These are phyloP conservation scores for Idaea dimidiata DNA, from an alignment of 2,888 invertebrate species.

Conservation along the genomic window DNA sequence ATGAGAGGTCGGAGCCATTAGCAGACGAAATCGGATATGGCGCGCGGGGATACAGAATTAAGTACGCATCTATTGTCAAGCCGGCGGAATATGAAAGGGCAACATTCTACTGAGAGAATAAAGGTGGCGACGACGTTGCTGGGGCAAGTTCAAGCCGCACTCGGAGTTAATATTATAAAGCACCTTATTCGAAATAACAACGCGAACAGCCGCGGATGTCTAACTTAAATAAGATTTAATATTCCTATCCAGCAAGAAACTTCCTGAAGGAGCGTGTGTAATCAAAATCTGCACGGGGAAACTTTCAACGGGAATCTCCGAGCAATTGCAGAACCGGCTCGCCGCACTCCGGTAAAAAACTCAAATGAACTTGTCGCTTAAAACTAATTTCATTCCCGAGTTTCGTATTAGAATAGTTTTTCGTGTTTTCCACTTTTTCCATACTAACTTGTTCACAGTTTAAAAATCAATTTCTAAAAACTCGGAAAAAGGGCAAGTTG, in stretches of 20 bases:
- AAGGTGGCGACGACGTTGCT: slow-evolving; percentile 59
- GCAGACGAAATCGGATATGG: slow-evolving; percentile 39
- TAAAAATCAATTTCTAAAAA: slow-evolving; percentile 76
- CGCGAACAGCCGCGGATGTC: slow-evolving; percentile 71
- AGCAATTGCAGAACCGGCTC: slow-evolving; percentile 69
- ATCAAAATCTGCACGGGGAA: slow-evolving; percentile 77
- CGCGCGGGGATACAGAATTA: slow-evolving; percentile 37
- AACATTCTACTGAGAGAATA: slow-evolving; percentile 43
- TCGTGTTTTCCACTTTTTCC: slow-evolving; percentile 62
- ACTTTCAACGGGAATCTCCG: slow-evolving; percentile 69
- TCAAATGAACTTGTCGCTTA: slow-evolving; percentile 78
- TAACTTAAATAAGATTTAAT: slow-evolving; percentile 81
- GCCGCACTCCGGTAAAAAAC: slow-evolving; percentile 63
- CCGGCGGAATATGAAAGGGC: slow-evolving; percentile 41
- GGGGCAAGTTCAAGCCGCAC: slow-evolving; percentile 45
- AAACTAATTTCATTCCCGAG: slow-evolving; percentile 78
- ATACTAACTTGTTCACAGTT: slow-evolving; percentile 66
- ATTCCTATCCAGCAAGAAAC: slow-evolving; percentile 76
- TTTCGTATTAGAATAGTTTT: slow-evolving; percentile 74
- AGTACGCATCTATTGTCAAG: slow-evolving; percentile 35
- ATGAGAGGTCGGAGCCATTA: slow-evolving; percentile 42
- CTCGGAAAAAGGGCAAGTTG: slow-evolving; percentile 63
- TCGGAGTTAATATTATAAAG: slow-evolving; percentile 60
- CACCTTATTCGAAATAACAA: slow-evolving; percentile 78
- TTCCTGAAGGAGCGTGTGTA: slow-evolving; percentile 78